Percentiles rank a stretch among this genome's conserved stretches.
Evolutionary conservation across 2,888 invertebrate genomes (phyloP).

Genomic region (Junonia oenone): DNA sequence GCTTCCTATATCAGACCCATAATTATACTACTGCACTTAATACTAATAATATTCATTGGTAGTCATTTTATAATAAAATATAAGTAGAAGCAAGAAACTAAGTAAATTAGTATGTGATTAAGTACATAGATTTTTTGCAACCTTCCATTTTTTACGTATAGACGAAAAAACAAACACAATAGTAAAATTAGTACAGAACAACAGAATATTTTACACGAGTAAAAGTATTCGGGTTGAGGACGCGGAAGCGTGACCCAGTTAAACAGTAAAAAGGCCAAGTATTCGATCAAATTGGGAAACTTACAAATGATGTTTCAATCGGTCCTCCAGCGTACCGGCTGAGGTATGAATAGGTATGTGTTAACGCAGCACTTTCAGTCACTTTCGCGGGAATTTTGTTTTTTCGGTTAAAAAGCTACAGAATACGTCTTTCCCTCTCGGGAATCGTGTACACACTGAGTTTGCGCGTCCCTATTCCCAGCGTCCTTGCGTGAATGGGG

Average conservation of each 20-base stretch:
- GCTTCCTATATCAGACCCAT: not conserved
- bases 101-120: slow-evolving; percentile 10
- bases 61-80: slow-evolving; percentile 8
- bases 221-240: slow-evolving; percentile 54
- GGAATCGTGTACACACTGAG: slow-evolving; percentile 61
- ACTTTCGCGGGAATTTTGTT: slow-evolving; percentile 45
- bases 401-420: slow-evolving; percentile 35
- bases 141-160: not conserved
- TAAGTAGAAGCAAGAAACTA: slow-evolving; percentile 4
- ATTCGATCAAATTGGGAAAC: slow-evolving; percentile 37
- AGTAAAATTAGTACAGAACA: slow-evolving; percentile 13
- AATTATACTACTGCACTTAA: slow-evolving; percentile 3
- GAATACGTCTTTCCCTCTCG: slow-evolving; percentile 53
- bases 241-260: slow-evolving; percentile 73
- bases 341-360: slow-evolving; percentile 37
- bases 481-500: slow-evolving; percentile 73
- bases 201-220: slow-evolving; percentile 22
- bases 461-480: slow-evolving; percentile 76
- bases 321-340: slow-evolving; percentile 57
- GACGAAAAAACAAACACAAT: not conserved
- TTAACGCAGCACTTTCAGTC: slow-evolving; percentile 38
- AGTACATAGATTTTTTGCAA: not conserved
- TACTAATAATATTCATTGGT: not conserved
- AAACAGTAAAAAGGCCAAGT: slow-evolving; percentile 22
- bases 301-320: slow-evolving; percentile 62